Evolutionary conservation across 2,888 invertebrate genomes (phyloP).

Genomic region (Spisula subtruncata): DNA sequence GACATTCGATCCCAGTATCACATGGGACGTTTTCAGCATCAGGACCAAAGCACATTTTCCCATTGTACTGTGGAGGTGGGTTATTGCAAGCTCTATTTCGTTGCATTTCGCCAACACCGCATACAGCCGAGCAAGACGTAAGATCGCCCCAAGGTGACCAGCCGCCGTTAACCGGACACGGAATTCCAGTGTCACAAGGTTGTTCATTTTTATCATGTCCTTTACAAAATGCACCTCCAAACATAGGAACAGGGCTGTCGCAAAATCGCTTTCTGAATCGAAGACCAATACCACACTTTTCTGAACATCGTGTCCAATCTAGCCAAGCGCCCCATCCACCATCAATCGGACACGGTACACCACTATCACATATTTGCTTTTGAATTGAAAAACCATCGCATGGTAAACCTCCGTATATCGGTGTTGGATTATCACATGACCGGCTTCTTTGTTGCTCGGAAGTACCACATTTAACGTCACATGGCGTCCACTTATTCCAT

Average conservation of each 20-base stretch:
- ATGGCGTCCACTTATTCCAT: slow-evolving; percentile 54
- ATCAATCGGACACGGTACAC: slow-evolving; percentile 35
- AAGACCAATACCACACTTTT: slow-evolving; percentile 44
- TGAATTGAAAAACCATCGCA: slow-evolving; percentile 41
- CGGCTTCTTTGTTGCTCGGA: slow-evolving; percentile 39
- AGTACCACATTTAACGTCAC: slow-evolving; percentile 53
- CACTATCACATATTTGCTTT: slow-evolving; percentile 46
- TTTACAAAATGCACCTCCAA: slow-evolving; percentile 44
- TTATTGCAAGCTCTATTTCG: slow-evolving; percentile 50
- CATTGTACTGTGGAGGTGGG: slow-evolving; percentile 51
- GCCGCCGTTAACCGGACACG: slow-evolving; percentile 46
- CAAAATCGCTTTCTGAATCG: slow-evolving; percentile 37
- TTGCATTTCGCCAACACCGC: slow-evolving; percentile 53
- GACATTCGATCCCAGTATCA: slow-evolving; percentile 48
- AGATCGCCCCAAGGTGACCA: slow-evolving; percentile 57
- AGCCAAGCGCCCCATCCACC: slow-evolving; percentile 54
- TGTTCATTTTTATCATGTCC: slow-evolving; percentile 31
- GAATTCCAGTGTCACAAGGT: slow-evolving; percentile 46
- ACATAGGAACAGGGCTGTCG: slow-evolving; percentile 42
- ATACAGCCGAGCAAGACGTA: slow-evolving; percentile 42
- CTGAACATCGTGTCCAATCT: slow-evolving; percentile 50
- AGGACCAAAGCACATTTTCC: slow-evolving; percentile 39
- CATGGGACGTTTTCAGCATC: slow-evolving; percentile 51
- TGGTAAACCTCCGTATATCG: slow-evolving; percentile 45
- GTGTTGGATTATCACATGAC: slow-evolving; percentile 50